Base-by-base conservation (phyloP, 2,113 vertebrate species). In the Caracal caracal region DNA sequence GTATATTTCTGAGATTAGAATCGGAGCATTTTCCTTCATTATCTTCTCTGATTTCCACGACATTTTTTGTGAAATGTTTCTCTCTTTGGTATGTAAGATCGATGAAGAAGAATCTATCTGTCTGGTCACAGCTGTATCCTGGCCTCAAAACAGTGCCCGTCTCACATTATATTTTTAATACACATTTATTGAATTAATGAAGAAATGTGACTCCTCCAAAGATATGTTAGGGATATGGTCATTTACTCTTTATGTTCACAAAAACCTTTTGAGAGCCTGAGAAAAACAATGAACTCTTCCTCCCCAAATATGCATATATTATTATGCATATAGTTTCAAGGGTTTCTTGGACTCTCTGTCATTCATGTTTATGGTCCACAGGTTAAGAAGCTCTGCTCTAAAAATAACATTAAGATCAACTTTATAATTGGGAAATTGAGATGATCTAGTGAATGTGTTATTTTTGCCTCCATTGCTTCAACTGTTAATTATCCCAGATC, bases 1-100 rank as follows among this genome's bases (percentile, higher is more conserved):
- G 26, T 43, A 35, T 53, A n/a, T 65, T 89, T 59, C 51, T 53
- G 65, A 92, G 43, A 47, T 81, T 93, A 86, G 78, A 82, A 79
- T 82, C 68, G 56, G 40, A 82, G 37, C 22, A 56, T 90, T 95
- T 68, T 43, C 94, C 28, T 84, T 90, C 61, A 12, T 16, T 83
- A 17, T 81, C 93, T 86, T 76, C 81, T 76, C 66, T 94, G 84
- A 95, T 93, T 88, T 70, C 88, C 79, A 65, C 75, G 78, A 83
- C 40, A 66, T 90, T 94, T 81, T 81, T 88, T 97, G 78, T 92
- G 95, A 97, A 95, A 91, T 43, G 66, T 59, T 93, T 83, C 83
- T 93, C 53, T 94, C 82, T 96, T 37, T 81, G 73, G 40, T 73
- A 90, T 28, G 5, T 26, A 87, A 94, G 33, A 73, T 75, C 81